These are phyloP conservation scores for Gallirallus australis DNA, from an alignment of 2,797 vertebrate genomes.

Conservation along the genomic window DNA sequence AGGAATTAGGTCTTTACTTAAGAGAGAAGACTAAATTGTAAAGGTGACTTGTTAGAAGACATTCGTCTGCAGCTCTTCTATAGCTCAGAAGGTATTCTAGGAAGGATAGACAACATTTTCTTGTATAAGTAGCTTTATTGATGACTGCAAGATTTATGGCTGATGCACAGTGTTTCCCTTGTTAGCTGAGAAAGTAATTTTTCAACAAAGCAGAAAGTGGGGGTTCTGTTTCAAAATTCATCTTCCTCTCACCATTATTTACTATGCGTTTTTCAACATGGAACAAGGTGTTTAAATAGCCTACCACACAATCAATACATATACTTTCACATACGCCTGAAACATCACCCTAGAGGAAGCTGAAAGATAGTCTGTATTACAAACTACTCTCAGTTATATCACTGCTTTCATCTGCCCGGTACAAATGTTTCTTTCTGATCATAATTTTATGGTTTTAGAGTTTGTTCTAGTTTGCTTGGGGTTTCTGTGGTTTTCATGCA, in stretches of 20 bases:
- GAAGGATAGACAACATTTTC: background rate
- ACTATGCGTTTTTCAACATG: background rate
- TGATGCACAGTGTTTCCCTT: background rate
- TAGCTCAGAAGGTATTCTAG: background rate
- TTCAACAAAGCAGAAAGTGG: background rate
- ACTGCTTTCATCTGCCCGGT: background rate
- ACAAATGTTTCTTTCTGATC: conserved; percentile 10
- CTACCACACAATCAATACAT: background rate
- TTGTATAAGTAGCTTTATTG: background rate
- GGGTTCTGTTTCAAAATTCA: background rate
- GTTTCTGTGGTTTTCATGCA: background rate
- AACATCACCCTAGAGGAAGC: background rate
- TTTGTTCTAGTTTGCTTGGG: background rate
- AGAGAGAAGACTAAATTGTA: background rate
- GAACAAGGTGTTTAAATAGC: background rate
- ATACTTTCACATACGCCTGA: background rate
- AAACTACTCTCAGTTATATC: conserved; percentile 22
- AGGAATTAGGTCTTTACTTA: background rate
- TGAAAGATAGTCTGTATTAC: conserved; percentile 13
- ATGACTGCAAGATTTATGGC: background rate
- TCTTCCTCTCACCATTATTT: background rate
- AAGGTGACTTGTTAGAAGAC: background rate
- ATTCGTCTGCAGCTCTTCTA: background rate
- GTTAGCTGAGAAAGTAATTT: background rate
- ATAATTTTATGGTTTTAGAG: background rate